Base-by-base conservation (phyloP, 2,797 vertebrate species). In the Liasis olivaceus region DNA sequence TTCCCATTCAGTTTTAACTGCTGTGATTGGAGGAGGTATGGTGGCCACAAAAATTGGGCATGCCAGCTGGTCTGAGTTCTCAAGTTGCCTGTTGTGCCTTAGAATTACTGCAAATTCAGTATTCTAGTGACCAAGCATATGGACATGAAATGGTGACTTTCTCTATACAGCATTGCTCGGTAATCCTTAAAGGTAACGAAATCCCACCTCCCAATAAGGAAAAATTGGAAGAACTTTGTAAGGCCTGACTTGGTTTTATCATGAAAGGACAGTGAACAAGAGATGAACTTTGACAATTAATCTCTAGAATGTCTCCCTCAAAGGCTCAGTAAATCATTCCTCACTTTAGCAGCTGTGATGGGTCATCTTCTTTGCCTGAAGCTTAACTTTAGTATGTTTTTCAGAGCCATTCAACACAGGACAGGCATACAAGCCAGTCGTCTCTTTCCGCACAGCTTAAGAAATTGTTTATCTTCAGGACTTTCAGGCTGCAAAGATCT, bases 371-470 rank as follows among this genome's bases (percentile, higher is more conserved):
- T 54, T 36, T 58, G 86, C 0, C 0, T 31, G 31, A 17, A 36
- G 81, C 62, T 96, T 95, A 90, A 88, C 62, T 91, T 63, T 1
- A 51, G 94, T 92, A 0, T 0, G 0, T 90, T 94, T 95, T 95
- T 92, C 92, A 91, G 93, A 63, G 58, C 87, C 0, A 0, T 90
- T 24, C 36, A 85, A 91, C 92, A 87, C 92, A 94, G 94, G 47
- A 85, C 94, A 95, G 93, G 47, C 85, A 91, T 88, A 93, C 15
- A 56, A 94, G 92, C 88, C 95, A 96, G 54, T 92, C 94, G 91
- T 64, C 93, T 93, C 93, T 95, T 95, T 96, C 92, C 93, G 94
- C 91, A 89, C 93, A 93, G 95, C 93, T 96, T 96, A 96, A 92
- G 94, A 95, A 93, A 93, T 94, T 94, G 92, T 95, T 85, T 93